Base-by-base conservation (phyloP, 2,113 vertebrate genomes). In the Misgurnus mizolepis region DNA sequence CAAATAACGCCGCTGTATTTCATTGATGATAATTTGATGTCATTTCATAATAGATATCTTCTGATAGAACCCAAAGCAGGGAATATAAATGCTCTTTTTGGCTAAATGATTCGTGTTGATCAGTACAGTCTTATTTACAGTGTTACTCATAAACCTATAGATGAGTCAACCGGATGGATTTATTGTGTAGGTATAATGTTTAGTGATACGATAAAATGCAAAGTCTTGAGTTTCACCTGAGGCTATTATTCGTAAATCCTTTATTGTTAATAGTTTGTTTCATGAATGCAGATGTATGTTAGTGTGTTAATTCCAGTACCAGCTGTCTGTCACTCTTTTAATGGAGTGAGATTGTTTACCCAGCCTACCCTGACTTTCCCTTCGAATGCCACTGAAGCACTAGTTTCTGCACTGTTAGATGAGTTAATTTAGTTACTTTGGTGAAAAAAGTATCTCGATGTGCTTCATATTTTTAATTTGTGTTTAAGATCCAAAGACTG, bases 351-450 rank as follows among this genome's bases (percentile, higher is more conserved):
- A 61, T 78, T 47, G 12, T 34, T 9, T 40, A 14, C 47, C 27
- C 43, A 69, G n/a, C 34, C 55, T 41, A 41, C 40, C 22, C 11
- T 15, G 7, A 27, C 27, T 47, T 43, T 68, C 15, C 56, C 14
- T 53, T 22, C 53, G 39, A 68, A 68, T 69, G 79, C 64, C 47
- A 56, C 22, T 15, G 50, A 81, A 78, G 75, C 69, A 76, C 45
- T 73, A 2, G 68, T 58, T 80, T 60, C 79, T 72, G 53, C 65
- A 78, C 78, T 64, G 76, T 62, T 64, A 55, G 65, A 60, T 72
- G 50, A 77, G 10, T 40, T 67, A 9, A 15, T 49, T 62, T 47
- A 4, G 7, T 15, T 68, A 41, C 47, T 40, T 58, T 58, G 4
- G 14, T n/a, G 45, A n/a, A 7, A 58, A 8, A 5, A 18, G 17